Base-by-base conservation (phyloP, 2,797 vertebrate genomes). In the Leptoclinus maculatus region DNA sequence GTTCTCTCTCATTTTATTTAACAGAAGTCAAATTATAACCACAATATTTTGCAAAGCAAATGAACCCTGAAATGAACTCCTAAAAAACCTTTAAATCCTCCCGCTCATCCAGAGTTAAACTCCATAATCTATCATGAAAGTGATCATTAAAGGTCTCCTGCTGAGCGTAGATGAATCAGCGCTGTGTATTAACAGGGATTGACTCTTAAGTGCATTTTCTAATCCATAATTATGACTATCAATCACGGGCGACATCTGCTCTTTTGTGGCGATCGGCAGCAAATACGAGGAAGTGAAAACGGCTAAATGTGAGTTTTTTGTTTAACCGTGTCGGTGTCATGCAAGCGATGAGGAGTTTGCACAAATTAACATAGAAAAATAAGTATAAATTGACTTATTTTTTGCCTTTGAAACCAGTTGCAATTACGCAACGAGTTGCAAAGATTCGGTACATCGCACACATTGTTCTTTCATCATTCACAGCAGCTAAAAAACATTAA, bases 131-230 rank as follows among this genome's bases (percentile, higher is more conserved):
- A 45, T 78, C 49, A 86, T 86, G 81, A 85, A 76, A 78, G 80
- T 79, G 54, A 75, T 81, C 69, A 74, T 87, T 62, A 83, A 67
- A 83, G 66, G 59, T 76, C 63, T 87, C 68, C 71, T n/a, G 68
- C 79, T 79, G 72, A 84, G 66, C 58, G 29, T 1, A 71, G 80
- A 89, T 89, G 83, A 91, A 81, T 85, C 76, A 59, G 57, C 45
- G 7, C 54, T 65, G 27, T 82, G 79, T 62, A 65, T 88, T 78
- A 80, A 67, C 49, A 66, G 56, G 82, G 79, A 83, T 79, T 67
- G 53, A 72, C 66, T 74, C 51, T 49, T 76, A 73, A 86, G 45
- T 81, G 79, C 67, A 34, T 78, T 74, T 54, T 49, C 14, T 83
- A 88, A 85, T 85, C 83, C 76, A 68, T 73, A 74, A 74, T 78